Evolutionary conservation across 2,797 vertebrate genomes (phyloP).

Genomic region (Peromyscus attwateri): DNA sequence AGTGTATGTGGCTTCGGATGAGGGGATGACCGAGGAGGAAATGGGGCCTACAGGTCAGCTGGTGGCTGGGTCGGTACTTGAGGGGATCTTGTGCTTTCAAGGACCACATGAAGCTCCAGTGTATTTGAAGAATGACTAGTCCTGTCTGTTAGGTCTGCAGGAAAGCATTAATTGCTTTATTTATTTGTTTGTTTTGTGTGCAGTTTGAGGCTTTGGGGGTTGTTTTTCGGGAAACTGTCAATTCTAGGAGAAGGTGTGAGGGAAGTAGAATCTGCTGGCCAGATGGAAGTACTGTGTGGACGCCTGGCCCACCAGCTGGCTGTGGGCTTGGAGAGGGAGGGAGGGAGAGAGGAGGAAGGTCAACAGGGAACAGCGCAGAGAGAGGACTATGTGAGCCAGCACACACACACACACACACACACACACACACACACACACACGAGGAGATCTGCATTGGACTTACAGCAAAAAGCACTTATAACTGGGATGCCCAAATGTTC

Average conservation of each 20-base stretch:
- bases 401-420: neutral
- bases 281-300: slow-evolving; percentile 51
- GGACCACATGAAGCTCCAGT: neutral
- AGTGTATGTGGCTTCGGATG: neutral
- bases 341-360: neutral
- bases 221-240: slow-evolving; percentile 66
- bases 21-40: too few relatives aligned
- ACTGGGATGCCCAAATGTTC: neutral
- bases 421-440: too few relatives aligned
- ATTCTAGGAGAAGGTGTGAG: slow-evolving; percentile 47
- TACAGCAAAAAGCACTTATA: neutral
- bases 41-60: rapidly evolving
- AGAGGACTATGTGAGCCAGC: neutral
- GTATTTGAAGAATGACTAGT: rapidly evolving
- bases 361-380: neutral
- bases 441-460: neutral
- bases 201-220: neutral
- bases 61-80: too few relatives aligned
- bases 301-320: neutral
- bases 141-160: rapidly evolving
- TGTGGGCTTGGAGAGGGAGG: neutral
- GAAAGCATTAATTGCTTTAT: neutral
- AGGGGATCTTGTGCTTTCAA: neutral
- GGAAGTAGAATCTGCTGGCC: slow-evolving; percentile 41
- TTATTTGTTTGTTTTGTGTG: slow-evolving; percentile 50